phyloP scores from a whole-genome alignment of 2,888 invertebrate species.

The Onchidella celtica region DNA sequence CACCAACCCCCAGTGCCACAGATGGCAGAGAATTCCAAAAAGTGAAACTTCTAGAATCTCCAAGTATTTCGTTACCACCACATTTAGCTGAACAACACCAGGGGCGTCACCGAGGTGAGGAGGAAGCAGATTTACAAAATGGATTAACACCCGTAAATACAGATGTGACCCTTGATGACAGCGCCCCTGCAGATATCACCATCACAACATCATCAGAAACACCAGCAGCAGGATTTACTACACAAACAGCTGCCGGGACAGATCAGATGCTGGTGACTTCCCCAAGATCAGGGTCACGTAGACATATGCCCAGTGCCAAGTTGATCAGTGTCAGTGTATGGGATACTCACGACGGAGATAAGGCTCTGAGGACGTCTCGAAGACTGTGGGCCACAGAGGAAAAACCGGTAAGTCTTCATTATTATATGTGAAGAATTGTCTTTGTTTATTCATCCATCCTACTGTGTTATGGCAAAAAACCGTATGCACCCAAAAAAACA shows the following conservation, averaged over 20 bases:
- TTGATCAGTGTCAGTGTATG: conserved; percentile 52
- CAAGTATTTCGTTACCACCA: no score
- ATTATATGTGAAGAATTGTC: no score
- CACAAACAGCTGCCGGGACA: background rate
- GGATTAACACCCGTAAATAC: no score
- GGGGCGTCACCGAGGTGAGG: no score
- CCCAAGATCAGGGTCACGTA: conserved; percentile 8
- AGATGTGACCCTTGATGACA: background rate
- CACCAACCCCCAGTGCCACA: background rate
- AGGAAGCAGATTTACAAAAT: no score
- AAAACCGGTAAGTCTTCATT: conserved; percentile 38
- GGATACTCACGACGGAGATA: conserved; percentile 55
- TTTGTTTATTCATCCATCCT: no score
- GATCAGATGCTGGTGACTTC: conserved; percentile 23
- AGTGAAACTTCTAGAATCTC: background rate
- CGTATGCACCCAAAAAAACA: no score
- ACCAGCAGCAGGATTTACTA: background rate
- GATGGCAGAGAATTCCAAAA: background rate
- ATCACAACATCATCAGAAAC: background rate
- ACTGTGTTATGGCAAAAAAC: no score
- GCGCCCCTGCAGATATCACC: background rate
- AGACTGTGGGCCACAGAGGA: conserved; percentile 51
- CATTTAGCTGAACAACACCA: no score
- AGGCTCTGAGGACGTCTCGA: conserved; percentile 18
- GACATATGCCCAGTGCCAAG: conserved; percentile 50